Evolutionary conservation across 1,140 invertebrate genomes (phyloP).

Genomic region (Lasioglossum albipes): DNA sequence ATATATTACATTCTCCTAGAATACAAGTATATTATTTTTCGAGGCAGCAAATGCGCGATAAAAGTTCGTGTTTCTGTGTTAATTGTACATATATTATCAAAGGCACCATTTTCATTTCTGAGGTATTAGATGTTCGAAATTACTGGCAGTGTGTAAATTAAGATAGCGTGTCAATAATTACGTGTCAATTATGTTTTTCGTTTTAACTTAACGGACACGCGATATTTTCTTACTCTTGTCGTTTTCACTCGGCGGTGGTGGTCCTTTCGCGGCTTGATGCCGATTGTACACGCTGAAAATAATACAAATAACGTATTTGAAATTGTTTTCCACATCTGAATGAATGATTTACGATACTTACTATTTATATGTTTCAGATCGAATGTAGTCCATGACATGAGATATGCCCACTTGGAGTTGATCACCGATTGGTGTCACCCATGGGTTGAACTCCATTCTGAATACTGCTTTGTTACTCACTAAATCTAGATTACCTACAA

Average conservation of each 20-base stretch:
- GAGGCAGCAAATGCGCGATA: constrained; percentile 35
- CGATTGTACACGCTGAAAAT: constrained; percentile 75
- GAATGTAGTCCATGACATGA: constrained; percentile 96
- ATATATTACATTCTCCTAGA: constrained; percentile 5
- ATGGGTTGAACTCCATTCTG: constrained; percentile 97
- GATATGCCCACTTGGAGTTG: constrained; percentile 95
- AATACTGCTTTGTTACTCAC: constrained; percentile 97
- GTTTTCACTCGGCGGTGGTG: constrained; percentile 88
- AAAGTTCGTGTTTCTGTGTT: constrained; percentile 28
- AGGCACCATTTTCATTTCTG: constrained; percentile 45
- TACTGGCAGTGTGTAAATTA: constrained; percentile 48
- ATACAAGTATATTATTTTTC: constrained; percentile 23
- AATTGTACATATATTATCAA: constrained; percentile 34
- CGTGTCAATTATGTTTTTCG: constrained; percentile 14
- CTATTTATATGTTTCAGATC: constrained; percentile 97
- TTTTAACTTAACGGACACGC: constrained; percentile 69
- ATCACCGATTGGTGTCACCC: constrained; percentile 97
- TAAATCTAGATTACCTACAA: constrained; percentile 91
- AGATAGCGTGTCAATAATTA: constrained; percentile 28
- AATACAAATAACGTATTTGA: not conserved
- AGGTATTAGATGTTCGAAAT: constrained; percentile 16
- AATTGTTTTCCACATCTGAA: not conserved
- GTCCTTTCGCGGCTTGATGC: constrained; percentile 83
- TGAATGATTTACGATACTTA: constrained; percentile 81
- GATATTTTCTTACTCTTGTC: constrained; percentile 95